Percentiles rank a stretch among this genome's conserved stretches.
Evolutionary conservation across 2,888 invertebrate genomes (phyloP).

Genomic region (Agrenia bidenticulata): DNA sequence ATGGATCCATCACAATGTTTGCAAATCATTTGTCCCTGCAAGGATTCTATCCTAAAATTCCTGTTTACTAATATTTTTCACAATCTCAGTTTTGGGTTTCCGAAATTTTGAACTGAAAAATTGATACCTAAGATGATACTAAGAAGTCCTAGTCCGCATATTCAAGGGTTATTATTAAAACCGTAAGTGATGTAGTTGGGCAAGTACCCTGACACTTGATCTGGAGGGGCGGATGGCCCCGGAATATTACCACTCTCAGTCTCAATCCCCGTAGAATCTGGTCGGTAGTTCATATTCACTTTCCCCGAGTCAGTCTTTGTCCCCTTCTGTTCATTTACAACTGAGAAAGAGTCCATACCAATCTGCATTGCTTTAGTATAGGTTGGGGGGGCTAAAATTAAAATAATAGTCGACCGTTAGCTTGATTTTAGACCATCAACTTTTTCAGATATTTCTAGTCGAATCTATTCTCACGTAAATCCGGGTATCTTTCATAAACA

Average conservation of each 20-base stretch:
- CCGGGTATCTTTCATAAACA: slow-evolving; percentile 31
- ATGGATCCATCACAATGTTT: too few relatives aligned
- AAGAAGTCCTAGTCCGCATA: too few relatives aligned
- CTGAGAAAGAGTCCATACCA: background rate
- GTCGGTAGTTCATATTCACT: background rate
- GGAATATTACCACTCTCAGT: background rate
- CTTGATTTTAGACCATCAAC: too few relatives aligned
- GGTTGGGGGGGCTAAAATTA: slow-evolving; percentile 31
- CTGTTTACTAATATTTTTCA: too few relatives aligned
- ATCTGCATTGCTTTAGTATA: slow-evolving; percentile 30
- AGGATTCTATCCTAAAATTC: too few relatives aligned
- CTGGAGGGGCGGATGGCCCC: background rate
- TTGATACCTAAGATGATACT: too few relatives aligned
- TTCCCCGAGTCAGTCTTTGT: background rate
- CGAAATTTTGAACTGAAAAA: too few relatives aligned
- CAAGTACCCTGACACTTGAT: background rate
- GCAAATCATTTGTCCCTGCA: too few relatives aligned
- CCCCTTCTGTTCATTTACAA: background rate
- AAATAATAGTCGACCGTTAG: too few relatives aligned
- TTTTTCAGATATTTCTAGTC: too few relatives aligned
- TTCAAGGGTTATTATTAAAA: background rate
- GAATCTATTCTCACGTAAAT: slow-evolving; percentile 37
- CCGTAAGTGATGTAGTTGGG: slow-evolving; percentile 11
- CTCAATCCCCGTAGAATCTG: background rate
- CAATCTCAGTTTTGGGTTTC: too few relatives aligned